phyloP scores from a whole-genome alignment of 2,113 vertebrate genomes.

The Emydocephalus ijimae region DNA sequence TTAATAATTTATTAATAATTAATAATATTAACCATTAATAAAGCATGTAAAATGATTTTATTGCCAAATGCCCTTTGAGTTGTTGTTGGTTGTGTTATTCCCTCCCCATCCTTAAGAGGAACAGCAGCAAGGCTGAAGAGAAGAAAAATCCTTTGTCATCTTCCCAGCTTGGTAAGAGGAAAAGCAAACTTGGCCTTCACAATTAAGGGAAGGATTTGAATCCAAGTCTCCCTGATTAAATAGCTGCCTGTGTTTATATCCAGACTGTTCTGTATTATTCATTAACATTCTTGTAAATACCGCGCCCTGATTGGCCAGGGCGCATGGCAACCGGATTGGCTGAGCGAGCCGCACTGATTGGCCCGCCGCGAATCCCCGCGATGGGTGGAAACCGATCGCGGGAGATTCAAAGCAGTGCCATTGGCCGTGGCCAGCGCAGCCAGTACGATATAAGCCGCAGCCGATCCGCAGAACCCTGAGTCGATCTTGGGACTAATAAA shows the following conservation, averaged over 20 bases:
- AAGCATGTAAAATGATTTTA: background rate
- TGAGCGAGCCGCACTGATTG: too few species aligned
- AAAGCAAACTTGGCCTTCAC: background rate
- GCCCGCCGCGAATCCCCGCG: too few species aligned
- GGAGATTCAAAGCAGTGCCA: too few species aligned
- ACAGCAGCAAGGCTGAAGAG: background rate
- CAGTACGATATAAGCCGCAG: too few species aligned
- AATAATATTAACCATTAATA: background rate
- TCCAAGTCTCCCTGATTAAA: background rate
- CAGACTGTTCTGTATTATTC: background rate
- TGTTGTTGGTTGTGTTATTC: background rate
- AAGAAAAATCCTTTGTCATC: background rate
- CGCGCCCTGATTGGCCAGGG: too few species aligned
- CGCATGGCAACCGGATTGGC: too few species aligned
- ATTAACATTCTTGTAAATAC: too few species aligned
- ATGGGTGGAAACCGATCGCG: too few species aligned
- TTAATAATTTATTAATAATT: background rate
- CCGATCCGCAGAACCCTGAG: too few species aligned
- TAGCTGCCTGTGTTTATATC: background rate
- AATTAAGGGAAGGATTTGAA: background rate
- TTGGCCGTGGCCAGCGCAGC: too few species aligned
- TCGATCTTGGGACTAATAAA: too few species aligned
- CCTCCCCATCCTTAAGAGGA: background rate
- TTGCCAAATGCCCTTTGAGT: background rate
- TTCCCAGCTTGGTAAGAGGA: background rate